Evolutionary conservation across 1,140 invertebrate genomes (phyloP), one percentile per base, ranked within the genome.

Genomic region (Myzus persicae): DNA sequence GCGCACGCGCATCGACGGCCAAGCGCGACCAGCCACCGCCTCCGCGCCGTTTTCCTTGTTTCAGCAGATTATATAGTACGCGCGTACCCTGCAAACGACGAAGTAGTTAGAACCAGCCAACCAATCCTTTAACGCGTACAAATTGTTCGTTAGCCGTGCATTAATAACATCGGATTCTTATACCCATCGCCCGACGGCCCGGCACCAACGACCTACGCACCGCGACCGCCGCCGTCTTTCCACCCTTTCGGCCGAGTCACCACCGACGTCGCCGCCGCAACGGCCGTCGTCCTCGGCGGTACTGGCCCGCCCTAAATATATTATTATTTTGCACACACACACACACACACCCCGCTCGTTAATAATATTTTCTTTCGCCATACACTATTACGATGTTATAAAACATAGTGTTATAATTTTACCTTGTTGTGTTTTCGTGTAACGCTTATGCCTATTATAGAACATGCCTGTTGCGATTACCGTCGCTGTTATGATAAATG

Each of bases 121-220:
- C 91, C 91, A 85, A 93, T 93, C 91, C 91, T 44, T 93, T 93
- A 93, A 93, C 91, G 91, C 91, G 91, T 93, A 93, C 91, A 93
- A 93, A 93, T 93, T 93, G 91, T 93, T 93, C 91, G 91, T 93
- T 93, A 82, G 44, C 81, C 91, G 91, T 93, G 81, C 81, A 93
- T 93, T 93, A 93, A 93, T 93, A 93, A 93, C 91, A 85, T 51
- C 44, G 91, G 91, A 93, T 93, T 85, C 91, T 85, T 82, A 76
- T 91, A n/a, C 67, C 44, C 54, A 26, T n/a, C n/a, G n/a, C 54
- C 54, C 89, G 22, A 26, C 26, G 26, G 4, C 46, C n/a, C 38
- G 8, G 20, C 31, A n/a, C 48, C 44, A 11, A 26, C 31, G 36
- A n/a, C 11, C n/a, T n/a, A n/a, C n/a, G n/a, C 46, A 24, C 48